A percentile compares a stretch with the other conserved stretches of the same genome.
Evolutionary conservation across 2,113 vertebrate genomes (phyloP).

Genomic region (Ciconia maguari): DNA sequence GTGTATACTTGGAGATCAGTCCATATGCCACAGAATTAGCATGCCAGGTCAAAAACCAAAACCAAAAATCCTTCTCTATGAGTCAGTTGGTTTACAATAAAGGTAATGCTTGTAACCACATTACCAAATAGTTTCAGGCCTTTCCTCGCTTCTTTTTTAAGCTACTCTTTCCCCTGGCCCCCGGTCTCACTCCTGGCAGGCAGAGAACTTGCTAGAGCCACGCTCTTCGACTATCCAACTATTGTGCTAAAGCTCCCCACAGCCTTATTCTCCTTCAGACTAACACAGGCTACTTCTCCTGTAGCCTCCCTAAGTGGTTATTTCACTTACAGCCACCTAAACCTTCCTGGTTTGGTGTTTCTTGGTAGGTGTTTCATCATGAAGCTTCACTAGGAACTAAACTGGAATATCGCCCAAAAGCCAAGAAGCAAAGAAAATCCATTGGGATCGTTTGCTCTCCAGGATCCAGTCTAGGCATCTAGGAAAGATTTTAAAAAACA

Average conservation of each 20-base stretch:
- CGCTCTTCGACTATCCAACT: background rate
- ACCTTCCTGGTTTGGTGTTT: background rate
- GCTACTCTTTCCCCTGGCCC: background rate
- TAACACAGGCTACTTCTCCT: background rate
- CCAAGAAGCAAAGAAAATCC: background rate
- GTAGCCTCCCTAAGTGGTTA: background rate
- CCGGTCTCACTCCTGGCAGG: background rate
- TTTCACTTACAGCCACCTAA: background rate
- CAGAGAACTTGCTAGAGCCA: background rate
- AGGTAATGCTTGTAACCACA: background rate
- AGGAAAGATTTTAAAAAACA: background rate
- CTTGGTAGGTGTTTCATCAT: background rate
- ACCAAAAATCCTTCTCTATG: background rate
- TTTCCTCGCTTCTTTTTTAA: slow-evolving; percentile 6
- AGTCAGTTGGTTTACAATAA: background rate
- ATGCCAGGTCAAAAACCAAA: background rate
- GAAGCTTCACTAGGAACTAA: background rate
- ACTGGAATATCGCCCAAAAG: background rate
- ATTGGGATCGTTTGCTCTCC: background rate
- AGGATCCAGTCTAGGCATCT: background rate
- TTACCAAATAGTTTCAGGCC: background rate
- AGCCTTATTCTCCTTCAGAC: background rate
- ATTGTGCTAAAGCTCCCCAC: background rate
- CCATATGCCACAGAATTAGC: background rate
- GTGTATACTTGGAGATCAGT: background rate